phyloP scores from a whole-genome alignment of 30 jellyfish, hydroid and myxozoan genomes.

The Chironex yamaguchii region DNA sequence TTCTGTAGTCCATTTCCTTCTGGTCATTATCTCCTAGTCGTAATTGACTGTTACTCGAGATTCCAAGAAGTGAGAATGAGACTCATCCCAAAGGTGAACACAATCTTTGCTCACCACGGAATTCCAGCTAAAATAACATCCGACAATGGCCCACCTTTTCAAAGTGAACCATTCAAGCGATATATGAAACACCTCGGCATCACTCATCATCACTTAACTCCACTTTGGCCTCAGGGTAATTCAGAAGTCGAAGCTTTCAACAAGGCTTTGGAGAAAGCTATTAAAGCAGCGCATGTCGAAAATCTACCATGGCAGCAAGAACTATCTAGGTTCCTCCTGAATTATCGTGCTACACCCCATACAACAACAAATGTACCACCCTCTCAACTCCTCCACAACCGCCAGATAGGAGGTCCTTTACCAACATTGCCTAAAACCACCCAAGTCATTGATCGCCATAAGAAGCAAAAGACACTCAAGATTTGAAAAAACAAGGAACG shows the following conservation, averaged over 20 bases:
- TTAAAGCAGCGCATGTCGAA: constrained; percentile 30
- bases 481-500: background rate
- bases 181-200: constrained; percentile 23
- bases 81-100: constrained; percentile 17
- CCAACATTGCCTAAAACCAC: background rate
- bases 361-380: constrained; percentile 46
- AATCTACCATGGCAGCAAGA: constrained; percentile 36
- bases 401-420: constrained; percentile 5
- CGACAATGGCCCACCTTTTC: constrained; percentile 56
- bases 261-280: constrained; percentile 40
- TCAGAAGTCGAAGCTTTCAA: constrained; percentile 33
- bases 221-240: constrained; percentile 51
- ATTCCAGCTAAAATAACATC: constrained; percentile 1
- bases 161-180: background rate
- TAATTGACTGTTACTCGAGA: constrained; percentile 14
- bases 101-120: constrained; percentile 23
- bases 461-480: background rate
- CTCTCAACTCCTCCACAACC: constrained; percentile 13
- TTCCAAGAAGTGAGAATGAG: constrained; percentile 2
- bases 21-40: constrained; percentile 13
- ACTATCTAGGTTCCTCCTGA: constrained; percentile 10
- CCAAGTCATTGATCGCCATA: background rate
- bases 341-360: constrained; percentile 44
- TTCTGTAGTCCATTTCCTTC: constrained; percentile 48
- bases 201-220: background rate